These are phyloP conservation scores for Parazoanthus darwini DNA, from an alignment of 92 coral and sea anemone genomes.

Conservation along the genomic window DNA sequence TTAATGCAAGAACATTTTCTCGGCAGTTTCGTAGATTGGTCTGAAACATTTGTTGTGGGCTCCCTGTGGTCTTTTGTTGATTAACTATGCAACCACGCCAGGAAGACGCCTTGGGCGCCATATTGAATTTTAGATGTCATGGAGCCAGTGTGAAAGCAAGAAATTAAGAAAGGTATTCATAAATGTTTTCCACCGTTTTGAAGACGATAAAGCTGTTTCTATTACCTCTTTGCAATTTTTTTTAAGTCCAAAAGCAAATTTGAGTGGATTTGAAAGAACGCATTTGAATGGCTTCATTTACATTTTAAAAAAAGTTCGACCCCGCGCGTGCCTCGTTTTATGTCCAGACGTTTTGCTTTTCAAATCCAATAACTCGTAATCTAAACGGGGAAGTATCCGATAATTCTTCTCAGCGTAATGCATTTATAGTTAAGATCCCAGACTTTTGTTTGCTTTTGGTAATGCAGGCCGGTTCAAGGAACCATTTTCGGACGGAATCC, in stretches of 20 bases:
- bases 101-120: conserved; percentile 12
- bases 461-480: conserved; percentile 10
- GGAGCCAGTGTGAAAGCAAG: conserved; percentile 10
- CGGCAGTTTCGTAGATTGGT: conserved; percentile 9
- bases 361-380: background rate
- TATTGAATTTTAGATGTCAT: conserved; percentile 4
- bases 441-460: conserved; percentile 3
- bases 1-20: conserved; percentile 5
- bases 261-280: conserved; percentile 8
- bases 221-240: conserved; percentile 1
- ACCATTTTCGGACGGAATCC: conserved; percentile 9
- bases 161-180: conserved; percentile 4
- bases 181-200: conserved; percentile 7
- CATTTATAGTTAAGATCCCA: conserved; percentile 1
- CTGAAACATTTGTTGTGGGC: conserved; percentile 8
- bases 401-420: conserved; percentile 3
- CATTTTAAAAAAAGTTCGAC: background rate
- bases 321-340: conserved; percentile 11
- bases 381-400: background rate
- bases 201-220: conserved; percentile 1
- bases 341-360: conserved; percentile 8
- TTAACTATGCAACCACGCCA: conserved; percentile 8
- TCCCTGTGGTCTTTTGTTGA: conserved; percentile 8
- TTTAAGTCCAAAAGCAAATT: conserved; percentile 3
- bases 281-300: conserved; percentile 6